These are phyloP conservation scores for Mesochorus sp. DNA, from an alignment of 2,888 invertebrate species.

Conservation along the genomic window DNA sequence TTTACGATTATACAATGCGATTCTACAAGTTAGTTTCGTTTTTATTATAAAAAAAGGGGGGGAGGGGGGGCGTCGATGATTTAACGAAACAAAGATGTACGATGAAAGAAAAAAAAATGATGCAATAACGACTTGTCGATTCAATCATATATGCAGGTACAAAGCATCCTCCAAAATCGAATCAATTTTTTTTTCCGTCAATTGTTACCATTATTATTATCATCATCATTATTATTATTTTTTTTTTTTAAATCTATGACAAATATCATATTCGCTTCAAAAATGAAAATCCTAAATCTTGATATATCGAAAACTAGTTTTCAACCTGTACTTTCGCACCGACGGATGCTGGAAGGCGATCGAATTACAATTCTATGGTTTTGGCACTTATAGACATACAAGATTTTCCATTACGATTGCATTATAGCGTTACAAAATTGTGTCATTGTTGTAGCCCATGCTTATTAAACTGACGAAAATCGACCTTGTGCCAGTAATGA, in stretches of 20 bases:
- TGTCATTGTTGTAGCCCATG: slow-evolving; percentile 66
- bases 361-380: slow-evolving; percentile 74
- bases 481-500: slow-evolving; percentile 45
- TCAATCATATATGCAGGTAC: slow-evolving; percentile 72
- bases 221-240: slow-evolving; percentile 60
- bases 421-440: slow-evolving; percentile 70
- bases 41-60: slow-evolving; percentile 71
- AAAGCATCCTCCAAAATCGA: slow-evolving; percentile 69
- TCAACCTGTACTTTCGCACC: slow-evolving; percentile 4
- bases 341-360: slow-evolving; percentile 64
- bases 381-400: slow-evolving; percentile 81
- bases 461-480: slow-evolving; percentile 45
- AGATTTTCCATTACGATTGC: slow-evolving; percentile 76
- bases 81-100: slow-evolving; percentile 50
- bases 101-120: slow-evolving; percentile 39
- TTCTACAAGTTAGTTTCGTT: slow-evolving; percentile 78
- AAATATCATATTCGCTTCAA: background rate
- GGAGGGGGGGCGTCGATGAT: slow-evolving; percentile 52
- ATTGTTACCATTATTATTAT: too few relatives aligned
- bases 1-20: slow-evolving; percentile 77
- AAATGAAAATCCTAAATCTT: slow-evolving; percentile 10
- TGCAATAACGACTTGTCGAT: slow-evolving; percentile 43
- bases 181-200: slow-evolving; percentile 59
- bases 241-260: slow-evolving; percentile 30
- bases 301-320: slow-evolving; percentile 26